A percentile compares a stretch with the other conserved stretches of the same genome.
Conservation (phyloP, 2,113 vertebrate species). For the Micromys minutus region DNA sequence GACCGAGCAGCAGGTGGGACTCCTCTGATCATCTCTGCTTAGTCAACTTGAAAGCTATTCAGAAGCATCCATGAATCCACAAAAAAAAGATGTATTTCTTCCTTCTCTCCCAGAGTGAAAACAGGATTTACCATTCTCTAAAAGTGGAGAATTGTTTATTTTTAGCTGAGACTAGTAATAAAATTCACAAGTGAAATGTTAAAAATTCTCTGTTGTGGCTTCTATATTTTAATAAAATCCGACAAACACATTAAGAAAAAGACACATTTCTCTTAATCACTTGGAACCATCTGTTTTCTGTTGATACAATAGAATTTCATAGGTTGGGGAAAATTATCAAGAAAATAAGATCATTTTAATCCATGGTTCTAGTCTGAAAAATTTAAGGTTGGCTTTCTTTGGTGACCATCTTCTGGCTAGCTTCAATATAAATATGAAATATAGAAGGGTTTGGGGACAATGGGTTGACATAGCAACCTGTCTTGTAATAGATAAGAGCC, state of each 20-base stretch:
- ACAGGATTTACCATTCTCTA: constrained; percentile 15
- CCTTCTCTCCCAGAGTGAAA: neutral
- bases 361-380: too few species aligned
- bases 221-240: neutral
- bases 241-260: neutral
- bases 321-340: neutral
- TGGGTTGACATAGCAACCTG: neutral
- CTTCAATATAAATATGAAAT: neutral
- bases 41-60: neutral
- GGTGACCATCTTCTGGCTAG: neutral
- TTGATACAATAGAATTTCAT: neutral
- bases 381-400: neutral
- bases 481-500: neutral
- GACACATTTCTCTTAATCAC: neutral
- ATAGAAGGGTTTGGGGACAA: neutral
- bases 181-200: constrained; percentile 36
- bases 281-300: neutral
- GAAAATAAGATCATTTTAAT: neutral
- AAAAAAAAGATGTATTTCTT: neutral
- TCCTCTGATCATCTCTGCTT: neutral
- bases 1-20: neutral
- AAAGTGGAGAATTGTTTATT: constrained; percentile 7
- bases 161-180: constrained; percentile 19
- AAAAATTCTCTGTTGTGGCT: neutral
- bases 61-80: neutral